phyloP scores from a whole-genome alignment of 2,113 vertebrate genomes.

The Solenodon paradoxus region DNA sequence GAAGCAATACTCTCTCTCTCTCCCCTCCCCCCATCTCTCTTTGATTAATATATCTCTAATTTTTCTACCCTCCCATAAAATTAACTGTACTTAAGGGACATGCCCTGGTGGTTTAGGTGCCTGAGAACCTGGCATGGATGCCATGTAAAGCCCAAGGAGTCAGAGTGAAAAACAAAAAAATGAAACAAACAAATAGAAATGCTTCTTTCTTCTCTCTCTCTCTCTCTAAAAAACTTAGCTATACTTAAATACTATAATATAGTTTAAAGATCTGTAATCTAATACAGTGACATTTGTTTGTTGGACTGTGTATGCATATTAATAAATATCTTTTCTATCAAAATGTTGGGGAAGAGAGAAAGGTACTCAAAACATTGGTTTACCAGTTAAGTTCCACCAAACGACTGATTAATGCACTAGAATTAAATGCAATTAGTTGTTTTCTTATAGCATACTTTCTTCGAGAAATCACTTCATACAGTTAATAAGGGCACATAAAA shows the following conservation, averaged over 20 bases:
- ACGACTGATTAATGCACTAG: not conserved
- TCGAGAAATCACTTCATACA: not conserved
- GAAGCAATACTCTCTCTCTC: no score
- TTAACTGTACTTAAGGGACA: no score
- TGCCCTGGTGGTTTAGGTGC: no score
- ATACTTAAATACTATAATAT: not conserved
- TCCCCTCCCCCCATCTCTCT: no score
- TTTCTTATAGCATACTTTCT: slow-evolving; percentile 26
- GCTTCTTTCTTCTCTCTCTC: no score
- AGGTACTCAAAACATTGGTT: not conserved
- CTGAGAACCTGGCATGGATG: no score
- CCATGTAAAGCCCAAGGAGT: no score
- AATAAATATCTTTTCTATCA: not conserved
- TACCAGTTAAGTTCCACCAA: not conserved
- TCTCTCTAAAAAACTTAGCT: no score
- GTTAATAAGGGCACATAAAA: not conserved
- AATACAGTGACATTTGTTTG: not conserved
- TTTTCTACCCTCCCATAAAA: no score
- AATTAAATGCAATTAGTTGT: not conserved
- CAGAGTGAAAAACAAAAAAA: no score
- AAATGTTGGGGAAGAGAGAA: not conserved
- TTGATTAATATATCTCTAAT: no score
- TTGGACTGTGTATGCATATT: not conserved
- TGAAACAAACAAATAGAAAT: no score
- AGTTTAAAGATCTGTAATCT: not conserved